These are phyloP conservation scores for Leptinotarsa texana DNA, from an alignment of 1,140 invertebrate species.

Conservation along the genomic window DNA sequence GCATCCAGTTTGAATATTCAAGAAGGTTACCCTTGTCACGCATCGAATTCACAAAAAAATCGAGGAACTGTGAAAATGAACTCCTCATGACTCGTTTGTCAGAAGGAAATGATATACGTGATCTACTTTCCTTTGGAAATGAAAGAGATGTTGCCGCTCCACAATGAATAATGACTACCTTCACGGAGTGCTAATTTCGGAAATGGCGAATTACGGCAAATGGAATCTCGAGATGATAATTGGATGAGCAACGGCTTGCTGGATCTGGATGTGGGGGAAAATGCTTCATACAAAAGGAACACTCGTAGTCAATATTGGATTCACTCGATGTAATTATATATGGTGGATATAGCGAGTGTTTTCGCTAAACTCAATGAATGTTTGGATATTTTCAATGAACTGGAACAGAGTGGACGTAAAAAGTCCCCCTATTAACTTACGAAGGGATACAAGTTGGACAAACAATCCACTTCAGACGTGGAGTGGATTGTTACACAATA, in stretches of 20 bases:
- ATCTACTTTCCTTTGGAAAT: not conserved
- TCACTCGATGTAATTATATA: too few species aligned
- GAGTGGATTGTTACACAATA: too few species aligned
- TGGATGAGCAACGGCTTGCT: not conserved
- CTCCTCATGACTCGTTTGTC: not conserved
- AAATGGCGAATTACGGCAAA: constrained; percentile 8
- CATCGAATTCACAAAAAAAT: not conserved
- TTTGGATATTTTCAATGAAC: too few species aligned
- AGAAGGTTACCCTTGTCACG: not conserved
- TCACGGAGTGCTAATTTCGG: constrained; percentile 2
- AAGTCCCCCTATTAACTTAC: too few species aligned
- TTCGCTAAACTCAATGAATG: too few species aligned
- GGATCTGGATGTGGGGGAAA: not conserved
- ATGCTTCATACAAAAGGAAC: not conserved
- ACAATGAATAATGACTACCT: constrained; percentile 3
- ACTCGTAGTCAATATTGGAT: too few species aligned
- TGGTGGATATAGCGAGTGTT: too few species aligned
- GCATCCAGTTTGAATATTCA: too few species aligned
- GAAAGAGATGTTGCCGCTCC: not conserved
- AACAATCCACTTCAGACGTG: too few species aligned
- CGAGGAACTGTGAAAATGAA: not conserved
- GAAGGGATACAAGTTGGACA: too few species aligned
- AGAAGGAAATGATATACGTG: constrained; percentile 11
- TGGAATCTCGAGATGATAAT: constrained; percentile 6
- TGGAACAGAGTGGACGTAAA: too few species aligned